Base-by-base conservation (phyloP, 2,113 vertebrate genomes). In the Colistium nudipinnis region DNA sequence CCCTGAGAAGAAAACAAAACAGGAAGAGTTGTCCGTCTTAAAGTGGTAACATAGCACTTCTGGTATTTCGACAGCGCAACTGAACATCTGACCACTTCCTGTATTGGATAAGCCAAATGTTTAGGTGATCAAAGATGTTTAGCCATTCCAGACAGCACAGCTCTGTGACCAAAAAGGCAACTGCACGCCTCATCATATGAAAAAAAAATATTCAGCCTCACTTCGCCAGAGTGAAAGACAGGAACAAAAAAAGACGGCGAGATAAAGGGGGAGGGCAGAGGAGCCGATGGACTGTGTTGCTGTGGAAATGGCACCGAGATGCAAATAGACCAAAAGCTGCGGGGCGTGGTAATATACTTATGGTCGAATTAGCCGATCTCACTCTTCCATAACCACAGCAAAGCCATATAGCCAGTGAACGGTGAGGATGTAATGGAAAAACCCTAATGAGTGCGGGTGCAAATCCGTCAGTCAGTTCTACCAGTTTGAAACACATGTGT, bases 1-100 rank as follows among this genome's bases (percentile, higher is more conserved):
- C 96, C 97, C 96, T 97, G 87, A 7, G 35, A 63, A 4, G 48
- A 49, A 47, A 33, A 70, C 80, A 6, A 45, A 17, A 63, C 35
- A 16, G 36, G 3, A 47, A 28, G 2, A 45, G 12, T 1, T 25
- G 12, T 47, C 63, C 4, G 8, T 30, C 31, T 30, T 54, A 30
- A 41, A 64, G 2, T 5, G 52, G 12, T 17, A 0, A 35, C 11
- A 30, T 20, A 22, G 45, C 13, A 0, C 62, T 74, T 39, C 27
- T 33, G n/a, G 27, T 20, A 53, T 53, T 41, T 70, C 25, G 20
- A 36, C 4, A 14, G n/a, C n/a, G n/a, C 1, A 63, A 49, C 48
- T 27, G 2, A 43, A 30, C 5, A 28, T 54, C 3, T n/a, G n/a
- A n/a, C n/a, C n/a, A n/a, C n/a, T n/a, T n/a, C n/a, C n/a, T n/a